Evolutionary conservation across 1,140 invertebrate species (phyloP), one percentile per base, ranked within the genome.

Genomic region (Sitodiplosis mosellana): DNA sequence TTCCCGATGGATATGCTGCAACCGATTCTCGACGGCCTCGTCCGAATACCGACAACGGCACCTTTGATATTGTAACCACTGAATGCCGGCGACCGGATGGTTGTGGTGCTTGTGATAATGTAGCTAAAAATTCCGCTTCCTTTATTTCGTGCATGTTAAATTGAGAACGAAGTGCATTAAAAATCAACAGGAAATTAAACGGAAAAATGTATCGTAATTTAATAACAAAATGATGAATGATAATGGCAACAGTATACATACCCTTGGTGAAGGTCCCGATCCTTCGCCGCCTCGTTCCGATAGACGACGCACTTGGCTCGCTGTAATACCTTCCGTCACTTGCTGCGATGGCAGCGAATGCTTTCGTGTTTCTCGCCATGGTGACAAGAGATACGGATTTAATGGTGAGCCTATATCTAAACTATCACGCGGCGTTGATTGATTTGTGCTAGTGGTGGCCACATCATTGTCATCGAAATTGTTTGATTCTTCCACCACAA

Each of bases 281-380:
- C 76, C 72, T 58, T 83, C 80, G 14, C 80, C 81, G 0, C 77
- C 78, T 47, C 82, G 71, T 55, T 87, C 83, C 27, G 82, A 86
- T 4, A 87, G 60, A 19, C 83, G 69, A 33, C 83, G 72, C 36
- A 86, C 79, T 71, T 87, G 84, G 48, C 81, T 85, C 34, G 84
- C 84, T 10, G 83, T 87, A 52, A 85, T 85, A 38, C 84, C 84
- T 33, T 80, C 76, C 42, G 81, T 83, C 53, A 83, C 85, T 52
- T 82, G 77, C 8, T 82, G 83, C 0, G 83, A 84, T 2, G 83
- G 84, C 52, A 87, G 64, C 7, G 83, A 87, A 54, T 84, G 78
- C 58, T 87, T 87, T 45, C 83, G 70, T 1, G 76, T 74, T 48
- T 80, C 77, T 33, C 69, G 56, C 73, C 80, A 86, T 1, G 84